Percentiles rank a stretch among this genome's conserved stretches.
Conservation (phyloP, 2,888 invertebrate genomes). For the Sisyra nigra region DNA sequence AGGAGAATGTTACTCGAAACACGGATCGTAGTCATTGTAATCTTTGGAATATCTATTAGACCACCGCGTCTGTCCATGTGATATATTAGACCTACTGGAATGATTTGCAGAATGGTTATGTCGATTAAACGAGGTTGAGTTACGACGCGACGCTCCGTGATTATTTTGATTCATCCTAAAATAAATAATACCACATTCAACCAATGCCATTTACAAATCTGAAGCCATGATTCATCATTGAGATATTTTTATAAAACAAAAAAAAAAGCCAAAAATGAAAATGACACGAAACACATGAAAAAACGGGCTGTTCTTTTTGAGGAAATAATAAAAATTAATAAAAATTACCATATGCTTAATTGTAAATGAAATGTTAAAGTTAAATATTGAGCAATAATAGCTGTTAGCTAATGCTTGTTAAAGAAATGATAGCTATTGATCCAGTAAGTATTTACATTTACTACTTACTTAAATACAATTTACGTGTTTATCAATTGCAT, state of each 20-base stretch:
- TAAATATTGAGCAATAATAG: slow-evolving; percentile 6
- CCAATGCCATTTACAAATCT: neutral
- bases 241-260: no score
- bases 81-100: slow-evolving; percentile 22
- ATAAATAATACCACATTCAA: neutral
- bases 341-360: no score
- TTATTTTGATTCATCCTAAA: slow-evolving; percentile 25
- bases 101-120: slow-evolving; percentile 22
- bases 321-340: neutral
- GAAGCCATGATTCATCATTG: neutral
- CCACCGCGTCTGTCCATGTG: slow-evolving; percentile 26
- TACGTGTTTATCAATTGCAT: neutral
- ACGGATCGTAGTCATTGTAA: slow-evolving; percentile 27
- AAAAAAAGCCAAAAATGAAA: no score
- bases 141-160: slow-evolving; percentile 25
- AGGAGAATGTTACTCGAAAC: slow-evolving; percentile 17
- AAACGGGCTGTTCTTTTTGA: neutral
- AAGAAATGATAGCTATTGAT: slow-evolving; percentile 20
- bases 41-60: slow-evolving; percentile 27
- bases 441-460: slow-evolving; percentile 17
- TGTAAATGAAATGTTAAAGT: neutral
- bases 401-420: slow-evolving; percentile 3
- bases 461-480: slow-evolving; percentile 8
- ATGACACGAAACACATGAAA: neutral
- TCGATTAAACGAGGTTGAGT: slow-evolving; percentile 25